Base-by-base conservation (phyloP, 2,113 vertebrate species). In the Pseudonaja textilis region DNA sequence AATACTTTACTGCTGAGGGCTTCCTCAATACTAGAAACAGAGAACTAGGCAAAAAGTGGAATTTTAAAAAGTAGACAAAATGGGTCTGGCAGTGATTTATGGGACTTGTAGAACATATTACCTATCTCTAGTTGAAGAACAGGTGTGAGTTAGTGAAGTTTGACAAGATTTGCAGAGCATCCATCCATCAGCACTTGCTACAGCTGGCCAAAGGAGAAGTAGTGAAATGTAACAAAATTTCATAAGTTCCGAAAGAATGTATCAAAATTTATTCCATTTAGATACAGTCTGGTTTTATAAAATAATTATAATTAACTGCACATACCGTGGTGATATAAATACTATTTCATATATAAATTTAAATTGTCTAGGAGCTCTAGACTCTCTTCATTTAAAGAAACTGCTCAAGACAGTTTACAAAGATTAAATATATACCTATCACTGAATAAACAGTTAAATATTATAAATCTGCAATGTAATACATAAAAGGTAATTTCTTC, bases 71-170 rank as follows among this genome's bases (percentile, higher is more conserved):
- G 3, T 22, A 59, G 25, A 74, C 26, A 89, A 22, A 57, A 81
- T 9, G 18, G 10, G 26, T 5, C 39, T 86, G 88, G 88, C 69
- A 86, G 69, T 89, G 69, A 92, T 92, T 22, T 92, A 92, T 55
- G 29, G 45, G 74, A 87, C 23, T 57, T 90, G 22, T 81, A 9
- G 89, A 85, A 86, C 61, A 93, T 64, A 93, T 93, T 90, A 90
- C 89, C 56, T 61, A 29, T 86, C 86, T 56, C 56, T 52, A 22
- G n/a, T 20, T 86, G 55, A 86, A 50, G 59, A 93, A 90, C 89
- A 93, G 89, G 92, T 93, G 92, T 87, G 74, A 90, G 81, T 90
- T 54, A 90, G 92, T 90, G 92, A 90, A 93, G 74, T 90, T 57
- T 93, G 88, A 87, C 56, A 90, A 56, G 56, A 87, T 86, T 86